Evolutionary conservation across 1,140 invertebrate genomes (phyloP), one percentile per base, ranked within the genome.

Genomic region (Cheumatopsyche charites): DNA sequence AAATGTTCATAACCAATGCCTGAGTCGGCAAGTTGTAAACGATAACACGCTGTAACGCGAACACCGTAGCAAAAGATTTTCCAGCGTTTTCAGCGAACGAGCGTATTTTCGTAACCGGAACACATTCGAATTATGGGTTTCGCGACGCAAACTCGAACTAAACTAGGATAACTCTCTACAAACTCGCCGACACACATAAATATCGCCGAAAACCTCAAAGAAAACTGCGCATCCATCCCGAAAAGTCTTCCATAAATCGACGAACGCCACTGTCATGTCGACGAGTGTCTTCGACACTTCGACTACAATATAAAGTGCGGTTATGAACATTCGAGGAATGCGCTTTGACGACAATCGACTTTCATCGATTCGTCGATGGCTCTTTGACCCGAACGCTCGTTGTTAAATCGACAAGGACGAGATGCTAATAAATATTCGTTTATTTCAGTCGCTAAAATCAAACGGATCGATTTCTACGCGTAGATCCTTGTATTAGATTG

Each of bases 1-100:
- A 55, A 55, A 55, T 12, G 9, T 55, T 47, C 15, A 4, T 3
- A 2, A 47, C 49, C 21, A 5, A 12, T 21, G 49, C 9, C 49
- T 3, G 21, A 26, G 7, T 25, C 43, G 43, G 43, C 21, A 66
- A 66, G 19, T 66, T 66, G 41, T 47, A 42, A 42, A 47, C 63
- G 41, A 66, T 47, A 47, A 43, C 66, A 55, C 47, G 66, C 47
- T 55, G 21, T 62, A 70, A 73, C 70, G 62, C 41, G 36, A 55
- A 55, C 49, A 62, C 61, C 15, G 43, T 26, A 26, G 65, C 61
- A 68, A 71, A 74, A 71, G 25, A 68, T 71, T 69, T 72, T 29
- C 42, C 65, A 67, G 67, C 65, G 49, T 74, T 74, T 74, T 74
- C 62, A 74, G 17, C 55, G 65, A 74, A 61, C 58, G 47, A 71